These are phyloP conservation scores for Alcedo quadribrachys DNA, from an alignment of 2,797 vertebrate genomes.

Conservation along the genomic window DNA sequence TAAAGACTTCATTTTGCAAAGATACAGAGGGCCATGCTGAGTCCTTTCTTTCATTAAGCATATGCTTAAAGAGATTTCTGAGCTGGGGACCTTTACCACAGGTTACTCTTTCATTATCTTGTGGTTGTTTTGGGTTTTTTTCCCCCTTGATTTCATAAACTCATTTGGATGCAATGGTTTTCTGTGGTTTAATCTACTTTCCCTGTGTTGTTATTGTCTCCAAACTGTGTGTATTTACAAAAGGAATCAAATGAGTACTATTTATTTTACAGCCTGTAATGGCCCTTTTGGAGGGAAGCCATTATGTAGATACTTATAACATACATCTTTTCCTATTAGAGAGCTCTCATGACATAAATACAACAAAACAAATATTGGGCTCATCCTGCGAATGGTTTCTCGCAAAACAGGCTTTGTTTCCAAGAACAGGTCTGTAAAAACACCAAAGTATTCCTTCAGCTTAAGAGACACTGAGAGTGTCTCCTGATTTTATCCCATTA, in stretches of 20 bases:
- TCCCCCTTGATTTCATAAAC: constrained; percentile 4
- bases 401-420: background rate
- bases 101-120: background rate
- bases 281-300: constrained; percentile 60
- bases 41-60: background rate
- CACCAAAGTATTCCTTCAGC: background rate
- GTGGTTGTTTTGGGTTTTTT: background rate
- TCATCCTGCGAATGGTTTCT: background rate
- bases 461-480: background rate
- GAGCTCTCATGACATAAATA: constrained; percentile 45
- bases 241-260: constrained; percentile 55
- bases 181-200: constrained; percentile 62
- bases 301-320: constrained; percentile 46
- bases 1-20: background rate
- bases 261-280: constrained; percentile 65
- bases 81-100: background rate
- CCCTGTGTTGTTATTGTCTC: constrained; percentile 58
- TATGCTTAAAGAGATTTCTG: constrained; percentile 8
- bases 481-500: background rate
- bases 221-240: constrained; percentile 63
- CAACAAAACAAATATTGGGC: constrained; percentile 31
- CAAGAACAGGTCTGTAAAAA: constrained; percentile 39
- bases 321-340: constrained; percentile 51
- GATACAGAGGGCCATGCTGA: background rate
- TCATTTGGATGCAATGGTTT: constrained; percentile 48